Evolutionary conservation across 1,140 invertebrate genomes (phyloP).

Genomic region (Drosophila eugracilis): DNA sequence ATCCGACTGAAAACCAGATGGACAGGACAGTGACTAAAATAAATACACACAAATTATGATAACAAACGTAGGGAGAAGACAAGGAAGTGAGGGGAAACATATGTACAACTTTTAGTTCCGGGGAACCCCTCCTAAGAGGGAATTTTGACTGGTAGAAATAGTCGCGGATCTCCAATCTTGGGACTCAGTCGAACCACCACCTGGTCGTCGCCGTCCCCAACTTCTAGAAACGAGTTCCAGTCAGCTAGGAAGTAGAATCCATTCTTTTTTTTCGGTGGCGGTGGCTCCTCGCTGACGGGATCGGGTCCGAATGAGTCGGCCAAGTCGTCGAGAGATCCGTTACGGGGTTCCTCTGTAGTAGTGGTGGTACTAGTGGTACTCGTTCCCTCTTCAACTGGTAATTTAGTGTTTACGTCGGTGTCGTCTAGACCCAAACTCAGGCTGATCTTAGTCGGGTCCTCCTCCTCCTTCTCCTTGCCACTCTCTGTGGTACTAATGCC

Average conservation of each 20-base stretch:
- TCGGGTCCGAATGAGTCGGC: slow-evolving; percentile 91
- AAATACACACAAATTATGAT: slow-evolving; percentile 64
- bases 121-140: slow-evolving; percentile 84
- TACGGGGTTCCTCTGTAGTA: slow-evolving; percentile 72
- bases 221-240: slow-evolving; percentile 93
- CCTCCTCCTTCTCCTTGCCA: slow-evolving; percentile 2
- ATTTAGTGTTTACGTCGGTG: slow-evolving; percentile 25
- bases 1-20: slow-evolving; percentile 10
- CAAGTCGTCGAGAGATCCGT: slow-evolving; percentile 86
- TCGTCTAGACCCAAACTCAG: slow-evolving; percentile 48
- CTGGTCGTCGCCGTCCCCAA: slow-evolving; percentile 91
- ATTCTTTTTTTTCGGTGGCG: slow-evolving; percentile 88
- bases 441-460: slow-evolving; percentile 44
- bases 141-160: slow-evolving; percentile 90
- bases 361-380: slow-evolving; percentile 18
- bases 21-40: slow-evolving; percentile 72
- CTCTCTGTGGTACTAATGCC: slow-evolving; percentile 5
- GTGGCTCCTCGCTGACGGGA: slow-evolving; percentile 86
- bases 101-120: slow-evolving; percentile 48
- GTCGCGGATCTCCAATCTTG: slow-evolving; percentile 90
- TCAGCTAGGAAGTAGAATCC: slow-evolving; percentile 93
- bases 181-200: slow-evolving; percentile 92
- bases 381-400: background rate
- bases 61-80: background rate
- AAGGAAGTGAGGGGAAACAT: slow-evolving; percentile 22